Conservation (phyloP, 2,113 vertebrate species). For the Phrynosoma blainvillii region DNA sequence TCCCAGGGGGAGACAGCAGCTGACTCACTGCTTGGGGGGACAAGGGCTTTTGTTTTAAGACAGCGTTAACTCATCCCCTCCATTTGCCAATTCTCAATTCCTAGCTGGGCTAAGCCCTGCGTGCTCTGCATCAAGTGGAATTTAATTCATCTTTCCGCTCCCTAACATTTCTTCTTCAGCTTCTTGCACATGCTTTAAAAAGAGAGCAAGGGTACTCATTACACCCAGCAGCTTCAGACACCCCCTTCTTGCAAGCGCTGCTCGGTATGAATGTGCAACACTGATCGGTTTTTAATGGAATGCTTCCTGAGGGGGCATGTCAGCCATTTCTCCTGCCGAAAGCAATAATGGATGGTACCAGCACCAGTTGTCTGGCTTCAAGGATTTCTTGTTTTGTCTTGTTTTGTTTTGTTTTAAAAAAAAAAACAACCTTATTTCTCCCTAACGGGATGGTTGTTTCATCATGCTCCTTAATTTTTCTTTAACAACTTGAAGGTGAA, state of each 20-base stretch:
- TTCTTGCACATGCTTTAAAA: not conserved
- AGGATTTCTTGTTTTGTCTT: not conserved
- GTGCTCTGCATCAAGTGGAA: not conserved
- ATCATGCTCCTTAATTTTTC: not conserved
- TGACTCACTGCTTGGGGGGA: not conserved
- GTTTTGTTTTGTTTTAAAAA: too few species aligned
- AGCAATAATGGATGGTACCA: not conserved
- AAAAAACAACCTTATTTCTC: too few species aligned
- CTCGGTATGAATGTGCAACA: not conserved
- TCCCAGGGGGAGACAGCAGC: not conserved
- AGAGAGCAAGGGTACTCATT: not conserved
- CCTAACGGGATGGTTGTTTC: too few species aligned
- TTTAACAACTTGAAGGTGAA: not conserved
- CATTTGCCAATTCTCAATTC: accelerated
- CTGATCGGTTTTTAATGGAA: not conserved
- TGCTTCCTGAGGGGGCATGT: not conserved
- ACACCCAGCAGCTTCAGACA: not conserved
- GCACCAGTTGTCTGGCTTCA: not conserved
- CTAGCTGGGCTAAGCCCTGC: not conserved
- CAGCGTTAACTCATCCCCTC: not conserved
- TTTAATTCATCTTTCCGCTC: not conserved
- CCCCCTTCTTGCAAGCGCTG: too few species aligned
- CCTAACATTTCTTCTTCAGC: not conserved
- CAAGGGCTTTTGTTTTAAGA: not conserved
- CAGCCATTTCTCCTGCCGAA: not conserved